Evolutionary conservation across 2,888 invertebrate genomes (phyloP).

Genomic region (Polydrusus tereticollis): DNA sequence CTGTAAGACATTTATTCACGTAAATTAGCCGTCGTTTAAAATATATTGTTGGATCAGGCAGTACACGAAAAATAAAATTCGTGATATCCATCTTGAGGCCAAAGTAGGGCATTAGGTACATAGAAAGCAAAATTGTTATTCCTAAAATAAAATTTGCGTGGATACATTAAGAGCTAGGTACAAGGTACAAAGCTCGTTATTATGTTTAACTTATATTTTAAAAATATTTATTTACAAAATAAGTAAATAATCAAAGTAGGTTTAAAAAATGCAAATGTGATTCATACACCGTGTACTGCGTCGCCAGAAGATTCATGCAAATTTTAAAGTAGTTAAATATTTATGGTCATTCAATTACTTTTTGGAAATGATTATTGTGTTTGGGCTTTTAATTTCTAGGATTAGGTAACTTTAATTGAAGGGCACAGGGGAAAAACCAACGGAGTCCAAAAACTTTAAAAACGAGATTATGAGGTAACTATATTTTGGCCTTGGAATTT

Average conservation of each 20-base stretch:
- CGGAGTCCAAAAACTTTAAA: no score
- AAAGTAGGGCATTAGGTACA: conserved; percentile 30
- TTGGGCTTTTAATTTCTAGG: no score
- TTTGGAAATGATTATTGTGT: no score
- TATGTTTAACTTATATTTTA: neutral
- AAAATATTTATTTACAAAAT: neutral
- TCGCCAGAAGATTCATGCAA: no score
- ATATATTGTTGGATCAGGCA: neutral
- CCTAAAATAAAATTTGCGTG: conserved; percentile 19
- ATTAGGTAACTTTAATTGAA: no score
- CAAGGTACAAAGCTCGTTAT: neutral
- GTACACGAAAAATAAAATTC: neutral
- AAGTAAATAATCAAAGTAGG: neutral
- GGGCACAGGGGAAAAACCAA: no score
- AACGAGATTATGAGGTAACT: no score
- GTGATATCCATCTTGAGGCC: conserved; percentile 4
- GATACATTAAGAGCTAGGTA: neutral
- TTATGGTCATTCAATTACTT: no score
- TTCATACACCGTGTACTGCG: no score
- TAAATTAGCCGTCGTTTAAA: neutral
- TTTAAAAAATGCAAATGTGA: neutral
- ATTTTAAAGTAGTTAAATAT: no score
- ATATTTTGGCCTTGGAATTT: no score
- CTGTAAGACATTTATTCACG: conserved; percentile 1
- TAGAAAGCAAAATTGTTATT: conserved; percentile 3